phyloP scores from a whole-genome alignment of 2,888 invertebrate genomes.

The Silvanus unidentatus region DNA sequence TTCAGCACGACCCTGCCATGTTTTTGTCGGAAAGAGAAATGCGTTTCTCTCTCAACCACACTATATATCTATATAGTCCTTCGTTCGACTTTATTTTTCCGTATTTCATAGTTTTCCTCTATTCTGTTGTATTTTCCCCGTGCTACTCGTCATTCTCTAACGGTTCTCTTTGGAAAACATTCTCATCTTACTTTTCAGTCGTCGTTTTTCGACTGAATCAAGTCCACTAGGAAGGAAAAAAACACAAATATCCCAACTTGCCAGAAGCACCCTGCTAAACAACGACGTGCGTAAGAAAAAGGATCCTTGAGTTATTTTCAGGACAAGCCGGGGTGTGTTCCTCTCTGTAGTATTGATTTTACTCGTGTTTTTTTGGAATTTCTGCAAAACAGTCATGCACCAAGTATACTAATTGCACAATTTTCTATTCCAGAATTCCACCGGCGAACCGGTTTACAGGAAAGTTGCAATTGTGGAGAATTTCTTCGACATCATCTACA shows the following conservation, averaged over 20 bases:
- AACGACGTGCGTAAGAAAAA: too few species aligned
- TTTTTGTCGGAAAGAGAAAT: constrained; percentile 1
- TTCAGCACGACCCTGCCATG: neutral
- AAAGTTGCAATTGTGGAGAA: constrained; percentile 96
- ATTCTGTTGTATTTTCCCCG: constrained; percentile 17
- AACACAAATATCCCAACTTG: neutral
- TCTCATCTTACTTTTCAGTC: neutral
- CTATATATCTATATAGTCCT: neutral
- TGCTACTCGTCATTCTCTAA: too few species aligned
- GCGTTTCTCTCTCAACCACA: too few species aligned
- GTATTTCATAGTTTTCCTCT: constrained; percentile 38
- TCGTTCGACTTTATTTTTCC: constrained; percentile 38
- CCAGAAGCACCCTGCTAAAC: too few species aligned
- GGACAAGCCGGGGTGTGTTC: too few species aligned
- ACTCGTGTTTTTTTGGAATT: too few species aligned
- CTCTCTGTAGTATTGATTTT: too few species aligned
- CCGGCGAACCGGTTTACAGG: constrained; percentile 72
- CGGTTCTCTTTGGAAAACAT: neutral
- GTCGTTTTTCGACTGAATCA: too few species aligned
- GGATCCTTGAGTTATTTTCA: too few species aligned
- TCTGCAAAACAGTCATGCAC: too few species aligned
- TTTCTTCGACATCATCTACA: constrained; percentile 94
- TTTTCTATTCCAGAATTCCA: constrained; percentile 55
- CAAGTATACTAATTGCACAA: neutral
- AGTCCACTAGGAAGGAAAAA: neutral